These are phyloP conservation scores for Acrossocheilus fasciatus DNA, from an alignment of 2,797 vertebrate genomes.

Conservation along the genomic window DNA sequence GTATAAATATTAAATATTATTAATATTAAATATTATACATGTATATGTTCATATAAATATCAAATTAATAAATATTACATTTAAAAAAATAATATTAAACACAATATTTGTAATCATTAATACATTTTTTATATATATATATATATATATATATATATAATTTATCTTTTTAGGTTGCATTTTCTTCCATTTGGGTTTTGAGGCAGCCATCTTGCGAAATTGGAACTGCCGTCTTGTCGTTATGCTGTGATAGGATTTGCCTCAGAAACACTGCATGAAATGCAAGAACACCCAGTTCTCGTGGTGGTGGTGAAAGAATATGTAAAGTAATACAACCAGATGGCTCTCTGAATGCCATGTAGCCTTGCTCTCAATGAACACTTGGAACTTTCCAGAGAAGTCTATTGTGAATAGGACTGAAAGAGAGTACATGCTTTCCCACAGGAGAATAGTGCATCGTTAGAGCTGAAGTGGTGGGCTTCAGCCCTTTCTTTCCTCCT, in stretches of 20 bases:
- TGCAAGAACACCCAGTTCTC: slow-evolving; percentile 76
- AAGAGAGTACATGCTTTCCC: slow-evolving; percentile 78
- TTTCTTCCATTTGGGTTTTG: slow-evolving; percentile 46
- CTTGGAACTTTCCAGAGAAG: slow-evolving; percentile 79
- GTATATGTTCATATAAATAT: background rate
- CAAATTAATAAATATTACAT: background rate
- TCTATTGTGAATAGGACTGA: slow-evolving; percentile 79
- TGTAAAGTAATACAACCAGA: slow-evolving; percentile 87
- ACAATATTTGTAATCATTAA: background rate
- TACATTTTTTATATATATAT: background rate
- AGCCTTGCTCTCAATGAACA: slow-evolving; percentile 75
- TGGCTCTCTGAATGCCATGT: slow-evolving; percentile 80
- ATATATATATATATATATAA: too few species aligned
- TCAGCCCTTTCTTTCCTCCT: slow-evolving; percentile 6
- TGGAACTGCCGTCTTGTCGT: slow-evolving; percentile 73
- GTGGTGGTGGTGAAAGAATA: slow-evolving; percentile 80
- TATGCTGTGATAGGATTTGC: slow-evolving; percentile 69
- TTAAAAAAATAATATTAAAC: background rate
- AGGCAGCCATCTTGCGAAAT: slow-evolving; percentile 76
- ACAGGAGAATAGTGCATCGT: slow-evolving; percentile 71
- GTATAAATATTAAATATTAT: background rate
- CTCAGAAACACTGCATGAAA: slow-evolving; percentile 73
- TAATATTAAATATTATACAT: background rate
- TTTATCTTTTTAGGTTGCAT: background rate
- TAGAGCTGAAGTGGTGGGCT: slow-evolving; percentile 53